Evolutionary conservation across 2,888 invertebrate species (phyloP).

Genomic region (Drosophila subsilvestris): DNA sequence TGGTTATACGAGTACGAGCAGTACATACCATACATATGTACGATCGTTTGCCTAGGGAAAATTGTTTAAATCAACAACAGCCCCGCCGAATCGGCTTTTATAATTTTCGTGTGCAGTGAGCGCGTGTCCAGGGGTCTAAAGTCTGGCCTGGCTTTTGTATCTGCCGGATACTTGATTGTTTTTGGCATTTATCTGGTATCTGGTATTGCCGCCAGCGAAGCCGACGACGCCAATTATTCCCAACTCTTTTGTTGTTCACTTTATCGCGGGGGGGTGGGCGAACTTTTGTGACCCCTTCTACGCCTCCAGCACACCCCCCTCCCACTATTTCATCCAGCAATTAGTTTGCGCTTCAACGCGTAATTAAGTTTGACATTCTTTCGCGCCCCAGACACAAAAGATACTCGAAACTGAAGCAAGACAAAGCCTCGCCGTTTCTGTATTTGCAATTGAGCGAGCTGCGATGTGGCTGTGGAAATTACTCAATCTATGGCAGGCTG

Average conservation of each 20-base stretch:
- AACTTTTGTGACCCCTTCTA: slow-evolving; percentile 39
- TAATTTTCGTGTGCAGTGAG: slow-evolving; percentile 47
- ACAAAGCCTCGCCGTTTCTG: slow-evolving; percentile 1
- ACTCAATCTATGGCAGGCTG: slow-evolving; percentile 53
- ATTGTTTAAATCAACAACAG: slow-evolving; percentile 44
- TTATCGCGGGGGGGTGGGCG: background rate
- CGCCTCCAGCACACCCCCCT: background rate
- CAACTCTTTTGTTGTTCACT: slow-evolving; percentile 23
- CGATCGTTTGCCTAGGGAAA: slow-evolving; percentile 28
- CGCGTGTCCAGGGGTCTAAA: slow-evolving; percentile 48
- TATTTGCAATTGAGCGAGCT: slow-evolving; percentile 35
- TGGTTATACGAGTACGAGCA: background rate
- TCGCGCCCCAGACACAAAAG: slow-evolving; percentile 57
- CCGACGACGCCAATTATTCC: slow-evolving; percentile 53
- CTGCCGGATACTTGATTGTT: slow-evolving; percentile 36
- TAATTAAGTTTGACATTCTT: slow-evolving; percentile 74
- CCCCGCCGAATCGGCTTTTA: slow-evolving; percentile 7
- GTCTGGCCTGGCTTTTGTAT: slow-evolving; percentile 42
- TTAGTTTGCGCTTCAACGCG: slow-evolving; percentile 76
- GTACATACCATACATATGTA: background rate
- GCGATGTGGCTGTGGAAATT: slow-evolving; percentile 52
- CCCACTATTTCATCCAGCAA: slow-evolving; percentile 37
- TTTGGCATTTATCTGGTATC: slow-evolving; percentile 33
- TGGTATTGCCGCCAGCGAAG: slow-evolving; percentile 37
- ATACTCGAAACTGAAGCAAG: slow-evolving; percentile 24